phyloP scores from a whole-genome alignment of 2,888 invertebrate genomes.

The Tribolium freemani region DNA sequence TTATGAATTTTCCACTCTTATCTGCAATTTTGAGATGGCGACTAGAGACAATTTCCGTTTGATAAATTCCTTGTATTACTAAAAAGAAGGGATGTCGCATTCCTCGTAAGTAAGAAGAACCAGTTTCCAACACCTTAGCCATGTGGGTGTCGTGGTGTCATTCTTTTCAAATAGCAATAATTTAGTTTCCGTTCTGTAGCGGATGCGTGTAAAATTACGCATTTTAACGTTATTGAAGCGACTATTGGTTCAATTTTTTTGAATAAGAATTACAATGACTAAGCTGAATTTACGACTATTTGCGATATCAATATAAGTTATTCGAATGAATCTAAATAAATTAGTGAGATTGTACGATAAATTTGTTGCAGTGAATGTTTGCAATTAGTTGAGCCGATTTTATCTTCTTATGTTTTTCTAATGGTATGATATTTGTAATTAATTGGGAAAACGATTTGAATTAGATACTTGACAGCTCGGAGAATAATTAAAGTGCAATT shows the following conservation, averaged over 20 bases:
- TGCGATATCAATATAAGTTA: background rate
- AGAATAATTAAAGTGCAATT: background rate
- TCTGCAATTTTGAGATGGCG: background rate
- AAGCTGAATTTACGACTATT: background rate
- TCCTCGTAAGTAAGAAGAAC: conserved; percentile 4
- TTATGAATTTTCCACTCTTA: background rate
- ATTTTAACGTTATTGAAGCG: background rate
- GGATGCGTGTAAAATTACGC: background rate
- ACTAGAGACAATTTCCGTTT: background rate
- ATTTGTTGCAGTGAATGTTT: background rate
- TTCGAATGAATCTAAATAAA: background rate
- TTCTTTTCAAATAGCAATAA: background rate
- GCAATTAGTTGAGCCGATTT: background rate
- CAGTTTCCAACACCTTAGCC: background rate
- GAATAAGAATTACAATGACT: background rate
- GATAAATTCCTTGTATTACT: background rate
- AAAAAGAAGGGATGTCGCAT: background rate
- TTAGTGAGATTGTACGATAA: background rate
- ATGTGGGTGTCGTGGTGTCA: background rate
- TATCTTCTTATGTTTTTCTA: background rate
- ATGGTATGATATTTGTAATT: background rate
- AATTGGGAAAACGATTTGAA: background rate
- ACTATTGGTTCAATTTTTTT: background rate
- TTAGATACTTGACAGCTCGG: background rate
- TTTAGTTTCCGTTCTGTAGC: background rate